These are phyloP conservation scores for Tonatia bakeri DNA, from an alignment of 2,113 vertebrate species.

Conservation along the genomic window DNA sequence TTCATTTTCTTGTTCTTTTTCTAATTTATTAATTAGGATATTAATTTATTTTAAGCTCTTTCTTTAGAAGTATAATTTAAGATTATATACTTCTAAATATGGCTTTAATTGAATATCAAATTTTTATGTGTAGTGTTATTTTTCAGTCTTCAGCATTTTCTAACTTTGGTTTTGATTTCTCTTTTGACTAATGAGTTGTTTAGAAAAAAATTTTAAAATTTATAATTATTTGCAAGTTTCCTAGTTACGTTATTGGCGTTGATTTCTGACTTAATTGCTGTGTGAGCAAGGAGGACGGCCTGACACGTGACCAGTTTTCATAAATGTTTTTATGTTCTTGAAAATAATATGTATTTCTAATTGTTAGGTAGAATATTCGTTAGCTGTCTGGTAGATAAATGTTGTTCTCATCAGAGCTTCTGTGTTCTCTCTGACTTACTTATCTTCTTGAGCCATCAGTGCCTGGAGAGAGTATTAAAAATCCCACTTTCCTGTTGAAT, in stretches of 20 bases:
- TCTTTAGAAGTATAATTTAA: background rate
- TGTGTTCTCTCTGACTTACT: background rate
- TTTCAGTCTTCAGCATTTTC: background rate
- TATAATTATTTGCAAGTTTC: background rate
- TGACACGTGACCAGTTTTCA: background rate
- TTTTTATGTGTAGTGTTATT: background rate
- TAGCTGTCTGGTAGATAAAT: background rate
- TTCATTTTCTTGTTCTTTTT: background rate
- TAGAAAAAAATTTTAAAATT: background rate
- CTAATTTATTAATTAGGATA: background rate
- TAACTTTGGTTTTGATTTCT: conserved; percentile 30
- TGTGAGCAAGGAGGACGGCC: background rate
- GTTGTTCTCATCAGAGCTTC: background rate
- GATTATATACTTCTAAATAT: background rate
- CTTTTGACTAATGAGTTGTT: background rate
- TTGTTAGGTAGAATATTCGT: background rate
- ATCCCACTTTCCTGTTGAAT: background rate
- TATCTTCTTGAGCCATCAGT: background rate
- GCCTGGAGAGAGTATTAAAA: background rate
- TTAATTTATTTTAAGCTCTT: background rate
- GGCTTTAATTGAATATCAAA: background rate
- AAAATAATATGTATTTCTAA: background rate
- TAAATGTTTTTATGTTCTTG: background rate
- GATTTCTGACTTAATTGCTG: background rate
- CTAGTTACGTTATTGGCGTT: background rate